These are phyloP conservation scores for Chaitophorus viminalis DNA, from an alignment of 2,888 invertebrate genomes.

Conservation along the genomic window DNA sequence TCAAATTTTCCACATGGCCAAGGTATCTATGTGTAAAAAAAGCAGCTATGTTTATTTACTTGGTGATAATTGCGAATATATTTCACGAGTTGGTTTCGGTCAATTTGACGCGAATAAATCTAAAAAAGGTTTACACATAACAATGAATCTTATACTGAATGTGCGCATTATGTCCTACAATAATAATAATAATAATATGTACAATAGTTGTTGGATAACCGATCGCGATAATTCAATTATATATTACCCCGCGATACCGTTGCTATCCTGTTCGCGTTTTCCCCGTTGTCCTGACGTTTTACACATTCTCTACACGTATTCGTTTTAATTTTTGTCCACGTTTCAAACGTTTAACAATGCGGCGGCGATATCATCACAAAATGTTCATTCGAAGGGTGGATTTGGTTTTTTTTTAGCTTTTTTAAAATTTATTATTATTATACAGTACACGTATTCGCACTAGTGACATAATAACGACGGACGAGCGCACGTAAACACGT, in stretches of 20 bases:
- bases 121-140: too few species aligned
- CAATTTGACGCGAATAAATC: too few species aligned
- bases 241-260: constrained; percentile 6
- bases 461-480: constrained; percentile 58
- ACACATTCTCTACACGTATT: constrained; percentile 51
- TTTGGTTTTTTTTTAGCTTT: constrained; percentile 15
- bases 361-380: constrained; percentile 47
- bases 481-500: constrained; percentile 53
- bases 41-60: too few species aligned
- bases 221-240: constrained; percentile 53
- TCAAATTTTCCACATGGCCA: too few species aligned
- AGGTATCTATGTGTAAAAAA: too few species aligned
- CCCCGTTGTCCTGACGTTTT: constrained; percentile 19
- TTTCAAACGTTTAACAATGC: constrained; percentile 30
- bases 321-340: constrained; percentile 55
- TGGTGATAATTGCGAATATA: too few species aligned
- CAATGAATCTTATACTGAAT: neutral
- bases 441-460: constrained; percentile 48
- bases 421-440: constrained; percentile 49
- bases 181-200: neutral
- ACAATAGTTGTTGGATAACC: neutral
- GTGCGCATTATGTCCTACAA: neutral
- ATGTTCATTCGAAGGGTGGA: constrained; percentile 54
- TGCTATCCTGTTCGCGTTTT: neutral
- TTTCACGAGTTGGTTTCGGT: too few species aligned